A percentile compares a stretch with the other conserved stretches of the same genome.
phyloP scores from a whole-genome alignment of 2,888 invertebrate genomes.

The Lasioglossum lativentre region DNA sequence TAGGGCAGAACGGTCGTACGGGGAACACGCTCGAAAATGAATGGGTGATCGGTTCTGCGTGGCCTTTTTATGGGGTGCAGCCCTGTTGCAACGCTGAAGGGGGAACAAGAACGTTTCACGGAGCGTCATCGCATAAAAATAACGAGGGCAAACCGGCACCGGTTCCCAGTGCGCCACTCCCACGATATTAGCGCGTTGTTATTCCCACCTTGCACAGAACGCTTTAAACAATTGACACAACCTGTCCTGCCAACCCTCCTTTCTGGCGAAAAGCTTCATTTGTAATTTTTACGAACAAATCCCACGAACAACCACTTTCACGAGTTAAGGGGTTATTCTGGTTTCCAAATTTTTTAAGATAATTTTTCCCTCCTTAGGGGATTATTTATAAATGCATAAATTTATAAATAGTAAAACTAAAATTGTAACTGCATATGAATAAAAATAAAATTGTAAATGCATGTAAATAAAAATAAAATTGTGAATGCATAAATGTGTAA shows the following conservation, averaged over 20 bases:
- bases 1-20: slow-evolving; percentile 26
- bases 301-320: not conserved
- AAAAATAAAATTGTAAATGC: no score
- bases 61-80: slow-evolving; percentile 44
- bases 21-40: slow-evolving; percentile 52
- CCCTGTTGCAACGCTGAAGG: slow-evolving; percentile 8
- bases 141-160: slow-evolving; percentile 55
- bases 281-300: not conserved
- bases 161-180: slow-evolving; percentile 20
- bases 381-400: no score
- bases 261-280: not conserved
- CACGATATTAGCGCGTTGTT: slow-evolving; percentile 48
- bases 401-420: not conserved
- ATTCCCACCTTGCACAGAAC: slow-evolving; percentile 26
- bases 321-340: no score
- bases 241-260: not conserved
- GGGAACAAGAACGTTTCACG: slow-evolving; percentile 42
- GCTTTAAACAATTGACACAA: slow-evolving; percentile 16
- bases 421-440: no score
- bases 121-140: slow-evolving; percentile 62
- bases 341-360: no score
- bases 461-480: not conserved
- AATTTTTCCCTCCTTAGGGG: no score
- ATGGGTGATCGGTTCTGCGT: slow-evolving; percentile 60
- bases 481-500: no score